Percentiles rank a stretch among this genome's conserved stretches.
phyloP scores from a whole-genome alignment of 2,113 vertebrate species.

The Isichthys henryi region DNA sequence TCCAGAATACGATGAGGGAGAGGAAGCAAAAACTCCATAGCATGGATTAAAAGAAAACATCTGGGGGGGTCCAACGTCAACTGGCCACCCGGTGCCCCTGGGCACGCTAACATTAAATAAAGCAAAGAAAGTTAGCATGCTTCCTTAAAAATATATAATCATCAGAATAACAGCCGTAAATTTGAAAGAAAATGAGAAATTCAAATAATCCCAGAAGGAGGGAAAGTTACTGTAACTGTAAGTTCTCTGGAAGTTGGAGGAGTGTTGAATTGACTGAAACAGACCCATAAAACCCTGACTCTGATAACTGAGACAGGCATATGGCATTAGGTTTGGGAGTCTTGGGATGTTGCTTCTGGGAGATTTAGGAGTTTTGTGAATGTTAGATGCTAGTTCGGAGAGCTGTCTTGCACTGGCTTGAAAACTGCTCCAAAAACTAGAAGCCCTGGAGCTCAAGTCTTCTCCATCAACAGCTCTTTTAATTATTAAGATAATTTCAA shows the following conservation, averaged over 20 bases:
- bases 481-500: not conserved
- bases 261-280: not conserved
- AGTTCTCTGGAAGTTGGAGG: too few relatives aligned
- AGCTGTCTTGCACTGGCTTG: not conserved
- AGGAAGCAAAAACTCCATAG: not conserved
- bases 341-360: not conserved
- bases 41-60: not conserved
- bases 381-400: not conserved
- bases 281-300: not conserved
- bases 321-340: not conserved
- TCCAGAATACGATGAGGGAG: not conserved
- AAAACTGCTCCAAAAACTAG: not conserved
- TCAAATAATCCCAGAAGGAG: not conserved
- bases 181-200: not conserved
- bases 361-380: not conserved
- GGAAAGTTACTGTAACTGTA: not conserved
- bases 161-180: not conserved
- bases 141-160: not conserved
- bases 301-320: not conserved
- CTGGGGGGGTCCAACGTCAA: not conserved
- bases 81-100: not conserved
- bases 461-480: not conserved
- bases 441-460: not conserved
- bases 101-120: not conserved
- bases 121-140: not conserved